These are phyloP conservation scores for Megaceryle maxima DNA, from an alignment of 2,113 vertebrate genomes.

Conservation along the genomic window DNA sequence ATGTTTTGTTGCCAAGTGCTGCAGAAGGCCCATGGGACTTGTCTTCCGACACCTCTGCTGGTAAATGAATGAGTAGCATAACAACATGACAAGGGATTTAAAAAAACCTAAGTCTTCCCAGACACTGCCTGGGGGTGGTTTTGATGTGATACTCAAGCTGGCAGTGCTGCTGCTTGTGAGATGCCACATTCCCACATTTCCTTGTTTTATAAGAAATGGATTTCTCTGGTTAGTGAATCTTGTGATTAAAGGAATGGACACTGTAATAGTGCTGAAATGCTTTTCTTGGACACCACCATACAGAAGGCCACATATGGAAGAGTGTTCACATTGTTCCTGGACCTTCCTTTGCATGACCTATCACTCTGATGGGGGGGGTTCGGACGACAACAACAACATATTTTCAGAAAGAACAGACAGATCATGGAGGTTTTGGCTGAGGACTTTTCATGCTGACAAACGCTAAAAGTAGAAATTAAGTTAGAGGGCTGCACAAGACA, in stretches of 20 bases:
- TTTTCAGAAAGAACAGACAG: neutral
- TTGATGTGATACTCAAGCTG: neutral
- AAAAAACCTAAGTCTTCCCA: conserved; percentile 21
- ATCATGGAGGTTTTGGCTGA: neutral
- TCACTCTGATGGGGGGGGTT: neutral
- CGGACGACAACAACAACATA: no score
- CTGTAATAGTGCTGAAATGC: neutral
- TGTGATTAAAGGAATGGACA: neutral
- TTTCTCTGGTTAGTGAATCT: neutral
- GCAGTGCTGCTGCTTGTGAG: neutral
- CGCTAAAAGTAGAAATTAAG: neutral
- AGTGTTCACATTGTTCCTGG: neutral
- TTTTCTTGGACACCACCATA: neutral
- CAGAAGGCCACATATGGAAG: neutral
- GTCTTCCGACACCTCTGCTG: conserved; percentile 18
- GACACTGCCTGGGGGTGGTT: neutral
- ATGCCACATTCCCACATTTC: neutral
- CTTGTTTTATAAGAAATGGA: conserved; percentile 23
- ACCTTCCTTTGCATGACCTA: neutral
- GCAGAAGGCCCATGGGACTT: neutral
- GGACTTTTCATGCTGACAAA: neutral
- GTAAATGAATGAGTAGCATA: neutral
- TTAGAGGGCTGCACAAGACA: neutral
- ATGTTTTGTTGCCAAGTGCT: neutral
- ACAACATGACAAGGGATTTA: conserved; percentile 20